Conservation (phyloP, 2,888 invertebrate genomes). For the Drosophila melanosoma region DNA sequence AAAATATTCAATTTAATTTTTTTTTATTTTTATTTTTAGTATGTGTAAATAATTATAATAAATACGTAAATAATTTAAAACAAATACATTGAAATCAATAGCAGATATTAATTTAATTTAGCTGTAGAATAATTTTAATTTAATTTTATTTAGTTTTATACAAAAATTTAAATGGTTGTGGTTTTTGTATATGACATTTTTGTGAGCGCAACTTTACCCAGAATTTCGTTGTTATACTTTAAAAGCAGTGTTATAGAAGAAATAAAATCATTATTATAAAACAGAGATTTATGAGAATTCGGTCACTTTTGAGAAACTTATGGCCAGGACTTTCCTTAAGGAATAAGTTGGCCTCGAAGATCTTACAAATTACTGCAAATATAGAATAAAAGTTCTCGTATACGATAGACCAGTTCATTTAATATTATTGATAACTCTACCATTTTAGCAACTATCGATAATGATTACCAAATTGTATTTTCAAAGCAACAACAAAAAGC, state of each 20-base stretch:
- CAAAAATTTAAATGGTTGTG: background rate
- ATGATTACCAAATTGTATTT: background rate
- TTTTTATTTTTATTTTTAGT: background rate
- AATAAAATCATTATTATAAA: background rate
- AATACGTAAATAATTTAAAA: background rate
- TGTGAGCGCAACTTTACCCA: background rate
- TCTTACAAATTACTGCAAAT: background rate
- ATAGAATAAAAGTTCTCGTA: background rate
- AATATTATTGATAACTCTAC: background rate
- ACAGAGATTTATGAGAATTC: background rate
- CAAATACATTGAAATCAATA: background rate
- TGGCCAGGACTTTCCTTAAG: background rate
- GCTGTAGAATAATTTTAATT: background rate
- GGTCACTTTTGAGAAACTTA: background rate
- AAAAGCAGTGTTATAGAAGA: background rate
- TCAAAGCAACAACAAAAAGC: background rate
- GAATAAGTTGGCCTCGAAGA: background rate
- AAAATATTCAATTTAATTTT: constrained; percentile 2
- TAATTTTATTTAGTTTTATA: background rate
- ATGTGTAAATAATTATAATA: background rate
- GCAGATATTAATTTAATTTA: background rate
- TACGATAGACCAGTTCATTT: background rate
- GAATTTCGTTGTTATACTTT: background rate
- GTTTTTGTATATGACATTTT: background rate
- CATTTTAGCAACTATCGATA: background rate